phyloP scores from a whole-genome alignment of 2,888 invertebrate genomes.

The Platynereis dumerilii region DNA sequence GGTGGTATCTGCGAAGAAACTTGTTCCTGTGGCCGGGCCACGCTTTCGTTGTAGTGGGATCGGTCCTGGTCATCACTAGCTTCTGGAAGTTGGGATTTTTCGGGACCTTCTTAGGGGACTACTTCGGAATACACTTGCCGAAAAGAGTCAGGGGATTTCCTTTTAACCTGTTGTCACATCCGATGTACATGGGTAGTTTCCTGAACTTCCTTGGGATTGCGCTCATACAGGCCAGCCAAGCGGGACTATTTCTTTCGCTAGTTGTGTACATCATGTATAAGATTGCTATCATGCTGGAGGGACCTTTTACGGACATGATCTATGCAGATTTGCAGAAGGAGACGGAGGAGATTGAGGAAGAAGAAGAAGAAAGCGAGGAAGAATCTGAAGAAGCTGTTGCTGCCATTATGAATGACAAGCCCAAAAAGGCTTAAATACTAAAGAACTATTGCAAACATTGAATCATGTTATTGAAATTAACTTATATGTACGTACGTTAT shows the following conservation, averaged over 20 bases:
- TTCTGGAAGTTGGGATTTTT: slow-evolving; percentile 27
- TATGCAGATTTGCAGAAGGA: no score
- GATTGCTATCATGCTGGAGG: slow-evolving; percentile 17
- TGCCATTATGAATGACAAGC: no score
- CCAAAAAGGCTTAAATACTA: no score
- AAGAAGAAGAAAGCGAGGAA: no score
- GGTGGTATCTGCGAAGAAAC: slow-evolving; percentile 23
- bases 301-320: neutral
- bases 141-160: neutral
- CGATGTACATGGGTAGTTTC: slow-evolving; percentile 17
- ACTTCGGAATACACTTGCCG: slow-evolving; percentile 11
- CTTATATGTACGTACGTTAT: no score
- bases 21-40: slow-evolving; percentile 24
- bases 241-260: slow-evolving; percentile 12
- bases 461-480: no score
- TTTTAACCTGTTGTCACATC: slow-evolving; percentile 12
- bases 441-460: no score
- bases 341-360: no score
- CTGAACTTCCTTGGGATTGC: slow-evolving; percentile 16
- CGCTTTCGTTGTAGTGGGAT: slow-evolving; percentile 19
- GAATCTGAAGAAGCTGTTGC: no score
- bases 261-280: slow-evolving; percentile 17
- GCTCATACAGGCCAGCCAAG: slow-evolving; percentile 18
- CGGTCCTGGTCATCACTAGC: slow-evolving; percentile 21
- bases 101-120: slow-evolving; percentile 31